Percentiles rank a stretch among this genome's conserved stretches.
phyloP scores from a whole-genome alignment of 2,113 vertebrate genomes.

The Cygnus buccinator region DNA sequence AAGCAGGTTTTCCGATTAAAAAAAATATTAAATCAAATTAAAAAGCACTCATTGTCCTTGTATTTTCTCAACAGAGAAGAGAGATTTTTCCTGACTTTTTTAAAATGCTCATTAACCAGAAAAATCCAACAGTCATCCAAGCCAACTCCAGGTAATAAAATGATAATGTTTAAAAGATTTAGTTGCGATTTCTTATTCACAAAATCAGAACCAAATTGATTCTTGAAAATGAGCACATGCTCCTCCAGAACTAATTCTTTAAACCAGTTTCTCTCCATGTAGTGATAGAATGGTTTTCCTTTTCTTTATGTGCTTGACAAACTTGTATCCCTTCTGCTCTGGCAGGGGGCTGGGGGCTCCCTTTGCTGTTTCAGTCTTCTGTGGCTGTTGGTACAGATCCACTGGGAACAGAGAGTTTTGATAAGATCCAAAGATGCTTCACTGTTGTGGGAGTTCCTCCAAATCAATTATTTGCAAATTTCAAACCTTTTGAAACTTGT shows the following conservation, averaged over 20 bases:
- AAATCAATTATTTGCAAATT: constrained; percentile 54
- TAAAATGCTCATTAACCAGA: not conserved
- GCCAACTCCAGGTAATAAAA: constrained; percentile 14
- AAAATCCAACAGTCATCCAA: not conserved
- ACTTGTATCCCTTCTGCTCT: not conserved
- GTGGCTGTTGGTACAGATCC: not conserved
- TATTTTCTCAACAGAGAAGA: not conserved
- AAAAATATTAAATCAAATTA: not conserved
- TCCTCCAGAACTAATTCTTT: not conserved
- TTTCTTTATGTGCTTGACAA: not conserved
- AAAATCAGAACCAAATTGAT: not conserved
- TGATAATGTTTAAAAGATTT: not conserved
- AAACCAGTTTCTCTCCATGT: not conserved
- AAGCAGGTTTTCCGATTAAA: not conserved
- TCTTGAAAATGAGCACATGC: not conserved
- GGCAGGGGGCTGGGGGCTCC: constrained; percentile 1
- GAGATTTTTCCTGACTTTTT: not conserved
- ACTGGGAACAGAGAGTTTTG: not conserved
- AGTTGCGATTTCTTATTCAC: not conserved
- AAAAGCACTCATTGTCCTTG: not conserved
- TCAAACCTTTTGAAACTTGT: constrained; percentile 42
- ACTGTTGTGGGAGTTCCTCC: constrained; percentile 32
- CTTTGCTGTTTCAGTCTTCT: not conserved
- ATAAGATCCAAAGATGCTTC: not conserved
- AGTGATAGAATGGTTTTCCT: not conserved